phyloP scores from a whole-genome alignment of 2,113 vertebrate genomes.

The Ctenodactylus gundi region DNA sequence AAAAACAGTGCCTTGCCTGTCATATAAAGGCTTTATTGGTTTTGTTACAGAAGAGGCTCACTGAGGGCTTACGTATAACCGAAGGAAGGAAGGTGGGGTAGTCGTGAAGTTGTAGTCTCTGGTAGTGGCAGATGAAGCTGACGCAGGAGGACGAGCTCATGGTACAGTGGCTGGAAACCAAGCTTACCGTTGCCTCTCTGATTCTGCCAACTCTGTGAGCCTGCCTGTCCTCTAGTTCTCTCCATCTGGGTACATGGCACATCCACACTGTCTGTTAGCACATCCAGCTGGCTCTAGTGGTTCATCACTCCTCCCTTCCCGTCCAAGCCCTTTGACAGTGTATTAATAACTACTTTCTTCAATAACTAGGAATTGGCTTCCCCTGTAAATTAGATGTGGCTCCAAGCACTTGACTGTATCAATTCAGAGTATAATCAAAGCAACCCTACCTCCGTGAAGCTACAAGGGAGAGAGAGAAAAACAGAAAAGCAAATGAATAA shows the following conservation, averaged over 20 bases:
- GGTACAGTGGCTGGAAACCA: not conserved
- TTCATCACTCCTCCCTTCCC: not conserved
- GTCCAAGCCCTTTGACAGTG: not conserved
- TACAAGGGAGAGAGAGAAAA: not conserved
- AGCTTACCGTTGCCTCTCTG: not conserved
- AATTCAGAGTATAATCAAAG: not conserved
- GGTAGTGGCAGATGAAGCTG: not conserved
- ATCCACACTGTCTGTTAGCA: not conserved
- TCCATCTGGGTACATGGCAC: not conserved
- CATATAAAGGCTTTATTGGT: no score
- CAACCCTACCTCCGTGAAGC: not conserved
- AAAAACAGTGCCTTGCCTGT: not conserved
- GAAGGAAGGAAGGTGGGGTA: fast-evolving
- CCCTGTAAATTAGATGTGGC: not conserved
- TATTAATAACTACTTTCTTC: not conserved
- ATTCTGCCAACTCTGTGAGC: not conserved
- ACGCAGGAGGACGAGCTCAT: not conserved
- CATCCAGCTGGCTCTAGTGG: not conserved
- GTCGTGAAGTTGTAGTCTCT: no score
- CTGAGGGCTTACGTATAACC: no score
- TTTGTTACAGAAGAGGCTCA: not conserved
- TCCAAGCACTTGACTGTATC: not conserved
- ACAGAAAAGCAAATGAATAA: not conserved
- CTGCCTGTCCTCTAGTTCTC: not conserved
- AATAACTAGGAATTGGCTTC: not conserved